phyloP scores from a whole-genome alignment of 2,888 invertebrate genomes.

The Hermaeophaga mercurialis region DNA sequence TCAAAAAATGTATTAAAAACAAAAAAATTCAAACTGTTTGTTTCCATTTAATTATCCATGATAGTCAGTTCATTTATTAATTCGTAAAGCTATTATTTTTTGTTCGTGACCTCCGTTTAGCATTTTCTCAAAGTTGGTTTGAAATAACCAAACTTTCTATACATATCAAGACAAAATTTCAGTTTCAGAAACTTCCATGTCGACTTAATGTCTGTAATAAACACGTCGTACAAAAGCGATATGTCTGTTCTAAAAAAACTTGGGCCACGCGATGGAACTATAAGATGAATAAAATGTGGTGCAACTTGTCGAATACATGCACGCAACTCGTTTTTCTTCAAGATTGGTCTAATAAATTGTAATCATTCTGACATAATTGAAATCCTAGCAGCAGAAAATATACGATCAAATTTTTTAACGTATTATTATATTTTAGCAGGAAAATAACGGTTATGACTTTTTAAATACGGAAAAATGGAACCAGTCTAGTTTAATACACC shows the following conservation, averaged over 20 bases:
- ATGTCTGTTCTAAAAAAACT: slow-evolving; percentile 3
- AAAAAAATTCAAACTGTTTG: no score
- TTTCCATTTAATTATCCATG: no score
- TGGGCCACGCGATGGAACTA: slow-evolving; percentile 6
- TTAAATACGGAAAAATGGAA: not conserved
- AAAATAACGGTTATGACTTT: not conserved
- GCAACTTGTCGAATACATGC: slow-evolving; percentile 1
- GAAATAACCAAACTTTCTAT: not conserved
- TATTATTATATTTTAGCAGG: not conserved
- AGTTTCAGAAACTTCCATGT: not conserved
- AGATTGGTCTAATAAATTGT: slow-evolving; percentile 7
- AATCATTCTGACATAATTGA: slow-evolving; percentile 10
- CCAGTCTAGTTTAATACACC: no score
- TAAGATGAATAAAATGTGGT: slow-evolving; percentile 11
- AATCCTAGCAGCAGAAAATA: not conserved
- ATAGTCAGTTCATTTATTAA: no score
- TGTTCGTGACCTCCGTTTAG: no score
- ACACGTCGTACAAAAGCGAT: slow-evolving; percentile 8
- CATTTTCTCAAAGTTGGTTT: no score
- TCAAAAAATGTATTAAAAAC: no score
- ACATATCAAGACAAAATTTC: slow-evolving; percentile 2
- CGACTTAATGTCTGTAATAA: slow-evolving; percentile 2
- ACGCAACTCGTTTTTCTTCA: slow-evolving; percentile 8
- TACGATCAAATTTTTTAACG: not conserved
- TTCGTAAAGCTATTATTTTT: no score